Conservation (phyloP, 2,797 vertebrate species). For the Leptoclinus maculatus region DNA sequence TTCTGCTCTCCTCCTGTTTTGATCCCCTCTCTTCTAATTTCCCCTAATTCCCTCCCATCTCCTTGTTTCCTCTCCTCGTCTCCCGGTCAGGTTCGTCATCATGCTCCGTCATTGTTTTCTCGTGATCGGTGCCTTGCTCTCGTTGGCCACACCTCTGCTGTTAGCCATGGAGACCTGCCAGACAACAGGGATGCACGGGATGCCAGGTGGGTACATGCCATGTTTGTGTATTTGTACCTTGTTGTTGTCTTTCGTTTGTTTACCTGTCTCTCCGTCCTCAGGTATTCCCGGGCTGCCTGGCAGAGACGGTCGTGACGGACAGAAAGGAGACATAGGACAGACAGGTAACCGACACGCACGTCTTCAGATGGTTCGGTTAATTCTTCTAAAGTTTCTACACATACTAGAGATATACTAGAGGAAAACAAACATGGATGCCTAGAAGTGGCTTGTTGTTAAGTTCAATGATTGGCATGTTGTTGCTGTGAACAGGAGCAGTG, state of each 20-base stretch:
- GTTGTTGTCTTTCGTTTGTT: not conserved
- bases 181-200: conserved; percentile 53
- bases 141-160: conserved; percentile 9
- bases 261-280: conserved; percentile 21
- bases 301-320: conserved; percentile 67
- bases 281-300: conserved; percentile 74
- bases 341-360: conserved; percentile 44
- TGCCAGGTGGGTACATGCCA: conserved; percentile 58
- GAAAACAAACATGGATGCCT: not conserved
- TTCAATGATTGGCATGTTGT: not conserved
- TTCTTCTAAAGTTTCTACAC: not conserved
- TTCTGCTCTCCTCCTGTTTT: too few relatives aligned
- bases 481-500: conserved; percentile 16
- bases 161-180: conserved; percentile 56
- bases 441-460: not conserved
- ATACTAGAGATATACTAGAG: not conserved
- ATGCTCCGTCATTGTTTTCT: conserved; percentile 48
- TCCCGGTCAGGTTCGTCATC: conserved; percentile 33
- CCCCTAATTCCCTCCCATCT: not conserved
- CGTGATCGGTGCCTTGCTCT: conserved; percentile 38
- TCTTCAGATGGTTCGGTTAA: not conserved
- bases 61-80: not conserved
- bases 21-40: not conserved
- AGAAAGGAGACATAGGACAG: conserved; percentile 65
- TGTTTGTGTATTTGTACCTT: not conserved